A percentile compares a stretch with the other conserved stretches of the same genome.
Conservation (phyloP, 2,113 vertebrate species). For the Spheniscus mendiculus region DNA sequence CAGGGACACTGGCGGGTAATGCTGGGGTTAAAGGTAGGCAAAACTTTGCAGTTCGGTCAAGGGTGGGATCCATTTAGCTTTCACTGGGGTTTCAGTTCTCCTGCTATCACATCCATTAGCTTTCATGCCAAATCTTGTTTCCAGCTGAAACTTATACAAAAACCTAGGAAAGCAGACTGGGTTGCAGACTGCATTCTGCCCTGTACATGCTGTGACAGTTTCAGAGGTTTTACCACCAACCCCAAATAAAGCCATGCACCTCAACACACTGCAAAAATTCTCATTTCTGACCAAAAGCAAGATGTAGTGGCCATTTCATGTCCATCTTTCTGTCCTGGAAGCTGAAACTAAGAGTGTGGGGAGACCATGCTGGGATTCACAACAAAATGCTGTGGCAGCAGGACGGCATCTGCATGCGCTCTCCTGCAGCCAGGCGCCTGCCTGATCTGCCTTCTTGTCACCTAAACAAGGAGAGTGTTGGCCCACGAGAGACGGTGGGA, state of each 20-base stretch:
- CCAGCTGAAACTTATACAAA: not conserved
- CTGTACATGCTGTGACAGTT: fast-evolving
- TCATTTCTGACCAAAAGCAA: not conserved
- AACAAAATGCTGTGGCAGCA: not conserved
- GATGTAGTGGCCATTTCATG: not conserved
- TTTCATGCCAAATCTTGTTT: constrained; percentile 1
- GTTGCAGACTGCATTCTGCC: not conserved
- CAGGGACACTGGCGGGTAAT: constrained; percentile 25
- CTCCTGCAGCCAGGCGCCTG: not conserved
- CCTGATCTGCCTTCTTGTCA: not conserved
- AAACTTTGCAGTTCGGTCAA: not conserved
- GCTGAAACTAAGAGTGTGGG: not conserved
- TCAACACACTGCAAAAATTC: not conserved
- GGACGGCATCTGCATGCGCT: not conserved
- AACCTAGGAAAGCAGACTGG: not conserved
- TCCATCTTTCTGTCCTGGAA: not conserved
- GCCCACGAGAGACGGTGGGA: not conserved
- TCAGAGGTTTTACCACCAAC: not conserved
- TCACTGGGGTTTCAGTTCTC: constrained; percentile 12
- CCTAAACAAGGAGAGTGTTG: fast-evolving
- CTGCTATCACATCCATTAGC: constrained; percentile 11
- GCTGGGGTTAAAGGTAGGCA: constrained; percentile 2
- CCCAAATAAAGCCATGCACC: not conserved
- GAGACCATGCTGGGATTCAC: not conserved
- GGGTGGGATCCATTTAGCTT: not conserved